phyloP scores from a whole-genome alignment of 2,113 vertebrate genomes.

The Tursiops truncatus region DNA sequence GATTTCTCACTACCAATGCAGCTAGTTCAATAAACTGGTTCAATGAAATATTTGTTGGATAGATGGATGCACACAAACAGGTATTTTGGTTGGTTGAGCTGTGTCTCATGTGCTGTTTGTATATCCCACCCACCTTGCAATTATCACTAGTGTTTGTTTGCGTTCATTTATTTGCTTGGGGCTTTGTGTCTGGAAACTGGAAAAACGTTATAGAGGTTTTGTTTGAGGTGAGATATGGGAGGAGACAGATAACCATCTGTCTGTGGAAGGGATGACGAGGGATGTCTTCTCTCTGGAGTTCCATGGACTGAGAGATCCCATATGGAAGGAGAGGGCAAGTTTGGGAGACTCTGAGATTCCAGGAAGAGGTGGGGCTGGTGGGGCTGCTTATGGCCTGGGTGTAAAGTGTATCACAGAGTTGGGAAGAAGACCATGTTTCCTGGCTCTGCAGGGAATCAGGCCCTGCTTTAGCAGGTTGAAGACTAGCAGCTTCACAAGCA shows the following conservation, averaged over 20 bases:
- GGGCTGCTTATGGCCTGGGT: neutral
- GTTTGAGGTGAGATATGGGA: neutral
- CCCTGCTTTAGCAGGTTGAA: neutral
- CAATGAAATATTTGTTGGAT: neutral
- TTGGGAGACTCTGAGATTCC: neutral
- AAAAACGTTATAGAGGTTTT: neutral
- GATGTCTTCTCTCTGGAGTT: neutral
- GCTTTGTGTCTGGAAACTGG: neutral
- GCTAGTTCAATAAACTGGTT: neutral
- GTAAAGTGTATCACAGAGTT: neutral
- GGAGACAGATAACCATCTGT: neutral
- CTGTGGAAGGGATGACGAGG: neutral
- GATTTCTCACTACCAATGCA: neutral
- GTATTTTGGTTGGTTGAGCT: neutral
- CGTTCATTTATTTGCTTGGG: neutral
- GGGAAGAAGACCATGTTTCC: neutral
- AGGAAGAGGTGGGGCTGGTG: neutral
- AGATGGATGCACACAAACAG: neutral
- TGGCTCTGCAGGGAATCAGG: no score
- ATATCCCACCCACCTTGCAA: rapidly evolving
- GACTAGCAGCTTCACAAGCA: neutral
- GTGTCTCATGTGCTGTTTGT: neutral
- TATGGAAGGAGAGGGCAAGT: neutral
- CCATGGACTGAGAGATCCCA: neutral
- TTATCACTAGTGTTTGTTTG: neutral